Evolutionary conservation across 1,140 invertebrate species (phyloP), one percentile per base, ranked within the genome.

Genomic region (Carposina sasakii): DNA sequence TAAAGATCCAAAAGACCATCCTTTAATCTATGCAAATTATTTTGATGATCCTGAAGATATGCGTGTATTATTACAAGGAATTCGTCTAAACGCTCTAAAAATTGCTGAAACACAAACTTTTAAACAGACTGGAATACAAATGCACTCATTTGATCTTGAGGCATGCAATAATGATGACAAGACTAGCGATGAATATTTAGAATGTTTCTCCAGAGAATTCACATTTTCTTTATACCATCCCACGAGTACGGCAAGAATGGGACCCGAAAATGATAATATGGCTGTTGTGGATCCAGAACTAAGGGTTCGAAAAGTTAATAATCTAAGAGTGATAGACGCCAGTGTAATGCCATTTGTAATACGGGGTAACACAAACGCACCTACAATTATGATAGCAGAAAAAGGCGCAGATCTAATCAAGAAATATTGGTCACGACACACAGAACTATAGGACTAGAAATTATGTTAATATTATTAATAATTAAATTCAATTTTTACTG

Each of bases 11-110:
- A 91, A 90, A 43, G 90, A 94, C 48, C 91, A 94, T 65, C 96
- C 96, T 0, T 81, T 93, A 4, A 94, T 98, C 36, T 91, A 95
- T 67, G 94, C 96, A 0, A 95, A 94, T 64, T 96, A 96, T 59
- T 90, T 96, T 50, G 84, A 88, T 3, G 90, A 94, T 46, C 89
- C 90, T 0, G 85, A 89, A 4, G 94, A 95, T 57, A 86, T 94
- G 65, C 88, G 89, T 10, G 89, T 89, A 0, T 67, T 95, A 9
- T 86, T 94, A 3, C 93, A 94, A 75, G 93, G 92, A 0, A 91
- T 91, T 0, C 93, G 92, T 67, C 89, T 73, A 5, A 71, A 85
- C 0, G 54, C 88, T 15, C 15, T 30, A 13, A 30, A 30, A 30
- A n/a, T 30, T 10, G 28, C 10, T 30, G 28, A 30, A 2, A 30